Conservation (phyloP, 2,113 vertebrate genomes). For the Serinus canaria region DNA sequence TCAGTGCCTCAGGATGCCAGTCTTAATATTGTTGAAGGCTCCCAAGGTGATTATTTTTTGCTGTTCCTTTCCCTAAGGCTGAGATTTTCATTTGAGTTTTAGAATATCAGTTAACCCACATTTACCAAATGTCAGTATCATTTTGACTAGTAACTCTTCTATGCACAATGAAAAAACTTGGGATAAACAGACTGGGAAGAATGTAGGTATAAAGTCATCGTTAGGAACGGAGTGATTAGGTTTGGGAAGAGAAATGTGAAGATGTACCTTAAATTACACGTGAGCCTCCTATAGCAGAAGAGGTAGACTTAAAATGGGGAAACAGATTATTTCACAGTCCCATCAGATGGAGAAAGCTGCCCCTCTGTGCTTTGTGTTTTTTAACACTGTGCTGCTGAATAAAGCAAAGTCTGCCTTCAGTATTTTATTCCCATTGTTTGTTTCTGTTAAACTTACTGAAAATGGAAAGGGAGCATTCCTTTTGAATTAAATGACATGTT, state of each 20-base stretch:
- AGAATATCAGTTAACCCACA: background rate
- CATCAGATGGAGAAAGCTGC: background rate
- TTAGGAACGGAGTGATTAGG: background rate
- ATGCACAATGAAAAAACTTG: background rate
- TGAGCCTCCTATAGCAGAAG: background rate
- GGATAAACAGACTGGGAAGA: background rate
- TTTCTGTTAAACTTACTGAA: constrained; percentile 36
- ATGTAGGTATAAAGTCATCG: background rate
- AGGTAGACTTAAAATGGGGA: background rate
- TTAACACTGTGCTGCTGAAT: background rate
- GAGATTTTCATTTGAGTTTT: background rate
- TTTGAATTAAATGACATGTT: constrained; percentile 17
- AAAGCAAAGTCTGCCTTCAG: background rate
- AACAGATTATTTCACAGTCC: background rate
- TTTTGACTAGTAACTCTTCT: background rate
- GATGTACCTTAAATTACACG: background rate
- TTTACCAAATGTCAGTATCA: background rate
- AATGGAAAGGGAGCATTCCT: constrained; percentile 6
- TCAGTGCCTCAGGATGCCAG: background rate
- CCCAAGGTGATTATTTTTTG: background rate
- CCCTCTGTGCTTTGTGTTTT: background rate
- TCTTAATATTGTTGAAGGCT: background rate
- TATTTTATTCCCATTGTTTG: background rate
- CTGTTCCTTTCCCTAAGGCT: background rate
- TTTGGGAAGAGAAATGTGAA: background rate